Conservation (phyloP, 37 sponge, comb jelly and placozoan species). For the Beroe forskalii region DNA sequence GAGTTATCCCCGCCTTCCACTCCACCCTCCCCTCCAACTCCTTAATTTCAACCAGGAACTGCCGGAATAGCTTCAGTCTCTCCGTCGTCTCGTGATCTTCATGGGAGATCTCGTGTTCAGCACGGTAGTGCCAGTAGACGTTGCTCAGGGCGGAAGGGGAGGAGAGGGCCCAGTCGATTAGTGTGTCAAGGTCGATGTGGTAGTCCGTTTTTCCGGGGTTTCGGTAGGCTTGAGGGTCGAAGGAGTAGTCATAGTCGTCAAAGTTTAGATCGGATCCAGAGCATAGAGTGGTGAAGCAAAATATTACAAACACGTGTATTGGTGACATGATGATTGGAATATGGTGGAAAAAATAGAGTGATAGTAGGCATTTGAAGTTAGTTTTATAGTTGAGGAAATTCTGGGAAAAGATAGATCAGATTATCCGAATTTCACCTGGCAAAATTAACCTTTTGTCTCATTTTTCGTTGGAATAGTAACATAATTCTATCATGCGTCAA, state of each 20-base stretch:
- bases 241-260: neutral
- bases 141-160: neutral
- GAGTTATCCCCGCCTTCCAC: neutral
- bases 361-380: too few relatives aligned
- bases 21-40: neutral
- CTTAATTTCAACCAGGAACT: neutral
- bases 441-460: too few relatives aligned
- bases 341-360: too few relatives aligned
- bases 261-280: too few relatives aligned
- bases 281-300: too few relatives aligned
- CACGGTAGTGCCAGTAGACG: neutral
- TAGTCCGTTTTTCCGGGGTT: neutral
- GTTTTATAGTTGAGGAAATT: too few relatives aligned
- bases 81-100: neutral
- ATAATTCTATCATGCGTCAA: too few relatives aligned
- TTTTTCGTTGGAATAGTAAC: too few relatives aligned
- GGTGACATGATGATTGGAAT: too few relatives aligned
- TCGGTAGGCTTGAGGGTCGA: neutral
- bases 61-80: neutral
- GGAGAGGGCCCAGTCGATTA: neutral
- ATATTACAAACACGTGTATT: too few relatives aligned
- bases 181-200: neutral
- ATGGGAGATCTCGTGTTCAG: neutral
- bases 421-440: too few relatives aligned
- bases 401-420: too few relatives aligned